Conservation (phyloP, 2,113 vertebrate species). For the Puntigrus tetrazona region DNA sequence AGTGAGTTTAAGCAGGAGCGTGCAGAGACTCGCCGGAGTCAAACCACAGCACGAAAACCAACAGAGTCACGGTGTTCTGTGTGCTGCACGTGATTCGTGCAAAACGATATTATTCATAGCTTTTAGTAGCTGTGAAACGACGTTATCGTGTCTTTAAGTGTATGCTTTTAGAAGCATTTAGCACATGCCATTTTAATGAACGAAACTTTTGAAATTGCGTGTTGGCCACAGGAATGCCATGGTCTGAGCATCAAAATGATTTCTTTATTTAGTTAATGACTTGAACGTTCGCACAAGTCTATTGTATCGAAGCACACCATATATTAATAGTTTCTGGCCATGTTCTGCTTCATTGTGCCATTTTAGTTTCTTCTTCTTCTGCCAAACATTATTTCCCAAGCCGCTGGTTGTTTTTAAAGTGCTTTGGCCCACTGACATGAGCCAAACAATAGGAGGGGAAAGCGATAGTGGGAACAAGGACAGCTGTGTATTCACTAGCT, state of each 20-base stretch:
- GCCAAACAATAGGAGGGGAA: constrained; percentile 33
- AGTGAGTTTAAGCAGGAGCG: constrained; percentile 53
- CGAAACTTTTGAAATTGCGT: neutral
- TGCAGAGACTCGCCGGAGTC: constrained; percentile 68
- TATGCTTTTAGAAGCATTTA: neutral
- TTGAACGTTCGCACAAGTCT: neutral
- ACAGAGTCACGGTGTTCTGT: constrained; percentile 26
- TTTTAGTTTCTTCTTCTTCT: constrained; percentile 14
- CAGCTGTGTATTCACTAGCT: constrained; percentile 38
- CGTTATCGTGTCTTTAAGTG: neutral
- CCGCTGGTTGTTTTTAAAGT: constrained; percentile 4
- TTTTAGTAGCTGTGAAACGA: neutral
- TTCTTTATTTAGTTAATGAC: neutral
- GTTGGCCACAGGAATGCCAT: constrained; percentile 14
- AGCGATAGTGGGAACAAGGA: constrained; percentile 19
- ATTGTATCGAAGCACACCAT: neutral
- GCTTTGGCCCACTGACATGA: constrained; percentile 36
- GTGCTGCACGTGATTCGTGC: constrained; percentile 56
- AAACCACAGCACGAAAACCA: constrained; percentile 59
- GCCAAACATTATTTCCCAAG: constrained; percentile 46
- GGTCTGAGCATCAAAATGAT: neutral
- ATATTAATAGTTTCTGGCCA: neutral
- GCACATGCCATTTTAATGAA: neutral
- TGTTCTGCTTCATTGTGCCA: constrained; percentile 14
- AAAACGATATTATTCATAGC: neutral